Percentiles rank a stretch among this genome's conserved stretches.
These are phyloP conservation scores for Furcifer pardalis DNA, from an alignment of 2,797 vertebrate species.

Conservation along the genomic window DNA sequence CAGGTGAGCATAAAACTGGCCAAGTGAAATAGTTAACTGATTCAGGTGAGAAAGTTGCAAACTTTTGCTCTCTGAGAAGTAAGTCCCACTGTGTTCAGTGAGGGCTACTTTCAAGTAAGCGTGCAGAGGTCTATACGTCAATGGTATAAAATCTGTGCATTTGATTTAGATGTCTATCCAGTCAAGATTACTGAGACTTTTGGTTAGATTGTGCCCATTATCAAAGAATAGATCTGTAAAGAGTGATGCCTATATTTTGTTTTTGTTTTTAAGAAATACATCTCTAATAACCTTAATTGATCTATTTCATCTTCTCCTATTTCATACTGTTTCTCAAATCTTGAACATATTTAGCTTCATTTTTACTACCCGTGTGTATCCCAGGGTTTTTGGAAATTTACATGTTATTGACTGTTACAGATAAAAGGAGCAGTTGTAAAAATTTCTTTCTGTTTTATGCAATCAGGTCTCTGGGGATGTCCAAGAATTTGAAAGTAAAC, in stretches of 20 bases:
- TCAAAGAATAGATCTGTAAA: neutral
- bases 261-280: neutral
- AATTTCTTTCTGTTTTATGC: slow-evolving; percentile 56
- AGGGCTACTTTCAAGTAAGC: neutral
- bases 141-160: neutral
- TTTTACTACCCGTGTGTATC: slow-evolving; percentile 14
- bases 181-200: neutral
- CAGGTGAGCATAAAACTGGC: neutral
- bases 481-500: slow-evolving; percentile 77
- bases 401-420: slow-evolving; percentile 63
- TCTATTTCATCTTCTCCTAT: neutral
- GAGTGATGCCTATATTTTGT: neutral
- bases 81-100: neutral
- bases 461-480: slow-evolving; percentile 69
- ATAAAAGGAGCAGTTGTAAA: slow-evolving; percentile 74
- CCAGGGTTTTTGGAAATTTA: slow-evolving; percentile 36
- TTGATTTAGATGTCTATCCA: neutral
- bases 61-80: neutral
- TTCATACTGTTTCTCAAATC: slow-evolving; percentile 8
- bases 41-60: neutral
- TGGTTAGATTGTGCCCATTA: neutral
- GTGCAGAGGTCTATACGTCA: neutral
- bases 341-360: neutral
- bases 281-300: neutral
- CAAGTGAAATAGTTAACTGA: neutral